Conservation (phyloP, 2,888 invertebrate genomes). For the Disparrhopalites patrizii region DNA sequence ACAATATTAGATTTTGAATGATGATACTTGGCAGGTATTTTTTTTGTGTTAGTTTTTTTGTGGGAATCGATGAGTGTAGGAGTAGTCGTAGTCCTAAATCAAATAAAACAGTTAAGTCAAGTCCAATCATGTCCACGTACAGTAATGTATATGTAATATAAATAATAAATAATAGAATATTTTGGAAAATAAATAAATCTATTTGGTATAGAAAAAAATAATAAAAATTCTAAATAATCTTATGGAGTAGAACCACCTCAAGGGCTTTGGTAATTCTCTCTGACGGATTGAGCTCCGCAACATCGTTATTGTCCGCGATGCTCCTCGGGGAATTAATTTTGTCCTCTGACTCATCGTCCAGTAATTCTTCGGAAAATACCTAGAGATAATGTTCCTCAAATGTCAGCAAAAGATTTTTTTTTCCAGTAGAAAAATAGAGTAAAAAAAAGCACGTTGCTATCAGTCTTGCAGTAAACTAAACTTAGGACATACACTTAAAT, state of each 20-base stretch:
- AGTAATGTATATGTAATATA: neutral
- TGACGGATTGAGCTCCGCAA: conserved; percentile 39
- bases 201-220: neutral
- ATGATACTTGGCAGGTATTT: neutral
- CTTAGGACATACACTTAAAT: too few relatives aligned
- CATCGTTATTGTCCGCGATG: conserved; percentile 39
- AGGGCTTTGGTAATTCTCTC: conserved; percentile 48
- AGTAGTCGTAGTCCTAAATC: conserved; percentile 22
- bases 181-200: neutral
- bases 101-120: conserved; percentile 21
- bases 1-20: neutral
- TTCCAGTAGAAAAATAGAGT: too few relatives aligned
- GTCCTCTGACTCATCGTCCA: conserved; percentile 43
- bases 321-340: conserved; percentile 45
- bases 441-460: too few relatives aligned
- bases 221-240: neutral
- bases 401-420: too few relatives aligned
- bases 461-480: too few relatives aligned
- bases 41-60: neutral
- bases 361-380: conserved; percentile 45
- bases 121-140: conserved; percentile 20
- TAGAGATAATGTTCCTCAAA: conserved; percentile 23
- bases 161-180: conserved; percentile 3
- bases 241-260: conserved; percentile 42
- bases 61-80: conserved; percentile 6